Evolutionary conservation across 1,140 invertebrate genomes (phyloP).

Genomic region (Centruroides sculpturatus): DNA sequence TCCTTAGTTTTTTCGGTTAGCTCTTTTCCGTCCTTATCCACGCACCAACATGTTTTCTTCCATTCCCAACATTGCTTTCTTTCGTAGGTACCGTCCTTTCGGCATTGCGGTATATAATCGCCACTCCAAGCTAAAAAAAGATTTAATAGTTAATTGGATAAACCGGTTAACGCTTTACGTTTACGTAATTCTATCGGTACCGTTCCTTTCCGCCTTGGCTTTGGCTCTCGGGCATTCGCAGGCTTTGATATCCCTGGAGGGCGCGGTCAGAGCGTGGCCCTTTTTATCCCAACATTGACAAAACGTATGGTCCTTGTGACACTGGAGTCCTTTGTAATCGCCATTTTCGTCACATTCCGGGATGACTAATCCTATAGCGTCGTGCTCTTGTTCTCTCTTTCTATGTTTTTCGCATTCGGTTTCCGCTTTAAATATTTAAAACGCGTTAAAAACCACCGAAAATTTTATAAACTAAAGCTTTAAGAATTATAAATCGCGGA

Average conservation of each 20-base stretch:
- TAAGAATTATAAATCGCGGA: too few relatives aligned
- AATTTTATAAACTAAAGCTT: too few relatives aligned
- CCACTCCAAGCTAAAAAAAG: too few relatives aligned
- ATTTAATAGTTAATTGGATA: too few relatives aligned
- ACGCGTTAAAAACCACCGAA: too few relatives aligned
- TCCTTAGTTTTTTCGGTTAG: too few relatives aligned
- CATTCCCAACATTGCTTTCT: conserved; percentile 63
- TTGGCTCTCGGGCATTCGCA: conserved; percentile 11
- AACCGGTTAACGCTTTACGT: too few relatives aligned
- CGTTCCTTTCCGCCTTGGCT: background rate
- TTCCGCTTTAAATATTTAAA: too few relatives aligned
- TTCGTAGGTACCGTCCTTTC: conserved; percentile 61
- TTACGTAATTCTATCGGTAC: too few relatives aligned
- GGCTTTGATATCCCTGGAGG: conserved; percentile 13
- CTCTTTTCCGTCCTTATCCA: conserved; percentile 36
- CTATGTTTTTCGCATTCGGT: too few relatives aligned
- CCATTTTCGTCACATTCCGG: conserved; percentile 16
- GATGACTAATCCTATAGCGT: background rate
- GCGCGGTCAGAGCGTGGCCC: conserved; percentile 7
- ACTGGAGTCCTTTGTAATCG: conserved; percentile 15
- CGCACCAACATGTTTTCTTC: conserved; percentile 67
- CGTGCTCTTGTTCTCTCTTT: too few relatives aligned
- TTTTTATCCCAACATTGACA: conserved; percentile 17
- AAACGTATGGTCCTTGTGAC: conserved; percentile 12
- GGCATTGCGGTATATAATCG: conserved; percentile 43